These are phyloP conservation scores for Myotis lucifugus DNA, from an alignment of 2,113 vertebrate genomes.

Conservation along the genomic window DNA sequence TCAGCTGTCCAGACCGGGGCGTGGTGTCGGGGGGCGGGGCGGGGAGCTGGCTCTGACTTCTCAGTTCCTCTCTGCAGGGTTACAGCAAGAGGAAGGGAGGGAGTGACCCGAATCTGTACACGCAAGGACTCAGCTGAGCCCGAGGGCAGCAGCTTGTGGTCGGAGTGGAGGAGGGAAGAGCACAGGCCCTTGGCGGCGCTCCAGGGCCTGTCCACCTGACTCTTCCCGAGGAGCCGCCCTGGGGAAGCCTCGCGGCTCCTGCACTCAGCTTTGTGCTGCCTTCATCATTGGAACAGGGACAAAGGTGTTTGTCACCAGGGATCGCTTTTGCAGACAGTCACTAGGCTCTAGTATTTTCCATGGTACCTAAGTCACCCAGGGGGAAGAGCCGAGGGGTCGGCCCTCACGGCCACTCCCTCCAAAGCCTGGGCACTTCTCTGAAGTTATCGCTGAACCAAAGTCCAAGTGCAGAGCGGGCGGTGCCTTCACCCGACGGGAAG, in stretches of 20 bases:
- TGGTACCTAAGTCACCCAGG: neutral
- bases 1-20: neutral
- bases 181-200: neutral
- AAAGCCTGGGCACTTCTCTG: neutral
- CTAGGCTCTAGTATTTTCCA: neutral
- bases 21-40: no score
- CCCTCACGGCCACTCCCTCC: neutral
- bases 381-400: neutral
- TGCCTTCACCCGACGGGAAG: neutral
- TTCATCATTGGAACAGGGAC: neutral
- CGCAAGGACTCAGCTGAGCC: accelerated
- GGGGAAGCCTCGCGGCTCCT: accelerated
- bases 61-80: no score
- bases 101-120: neutral
- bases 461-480: neutral
- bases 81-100: accelerated
- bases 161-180: neutral
- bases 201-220: neutral
- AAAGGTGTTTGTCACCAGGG: accelerated
- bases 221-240: neutral
- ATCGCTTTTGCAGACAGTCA: neutral
- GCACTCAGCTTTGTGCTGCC: neutral
- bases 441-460: neutral
- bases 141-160: neutral
- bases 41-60: neutral